Conservation (phyloP, 1,140 invertebrate genomes). For the Leptonema lineaticorne region DNA sequence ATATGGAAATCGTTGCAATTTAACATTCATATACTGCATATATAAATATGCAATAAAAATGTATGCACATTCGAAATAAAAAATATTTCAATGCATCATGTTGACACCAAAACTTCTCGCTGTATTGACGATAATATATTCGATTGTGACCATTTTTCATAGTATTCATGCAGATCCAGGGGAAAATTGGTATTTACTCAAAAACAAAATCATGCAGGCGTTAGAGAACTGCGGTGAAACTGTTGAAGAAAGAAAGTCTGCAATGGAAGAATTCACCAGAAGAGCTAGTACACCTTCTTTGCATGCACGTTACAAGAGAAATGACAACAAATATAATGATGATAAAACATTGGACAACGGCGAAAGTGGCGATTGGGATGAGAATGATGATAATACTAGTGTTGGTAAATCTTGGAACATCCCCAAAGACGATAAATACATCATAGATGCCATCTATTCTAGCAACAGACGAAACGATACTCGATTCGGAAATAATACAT, state of each 20-base stretch:
- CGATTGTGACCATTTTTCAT: neutral
- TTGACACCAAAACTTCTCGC: neutral
- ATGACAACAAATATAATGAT: neutral
- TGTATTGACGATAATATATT: neutral
- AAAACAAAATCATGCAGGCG: constrained; percentile 35
- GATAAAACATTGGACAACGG: constrained; percentile 7
- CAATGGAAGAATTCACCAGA: constrained; percentile 28
- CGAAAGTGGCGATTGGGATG: constrained; percentile 36
- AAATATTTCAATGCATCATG: neutral
- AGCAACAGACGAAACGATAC: constrained; percentile 20
- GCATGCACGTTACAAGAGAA: neutral
- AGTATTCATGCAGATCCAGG: neutral
- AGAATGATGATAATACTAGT: constrained; percentile 6
- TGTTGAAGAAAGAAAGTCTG: constrained; percentile 1
- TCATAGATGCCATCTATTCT: constrained; percentile 21
- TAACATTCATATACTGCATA: constrained; percentile 17
- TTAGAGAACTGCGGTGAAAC: constrained; percentile 34
- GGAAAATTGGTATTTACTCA: constrained; percentile 29
- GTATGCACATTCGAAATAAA: neutral
- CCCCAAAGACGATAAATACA: constrained; percentile 26
- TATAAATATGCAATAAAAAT: neutral
- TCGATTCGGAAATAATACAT: neutral
- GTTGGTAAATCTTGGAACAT: constrained; percentile 27
- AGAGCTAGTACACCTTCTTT: constrained; percentile 13
- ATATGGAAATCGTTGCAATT: constrained; percentile 19